Conservation (phyloP, 2,888 invertebrate species). For the Himalopsyche japonica region DNA sequence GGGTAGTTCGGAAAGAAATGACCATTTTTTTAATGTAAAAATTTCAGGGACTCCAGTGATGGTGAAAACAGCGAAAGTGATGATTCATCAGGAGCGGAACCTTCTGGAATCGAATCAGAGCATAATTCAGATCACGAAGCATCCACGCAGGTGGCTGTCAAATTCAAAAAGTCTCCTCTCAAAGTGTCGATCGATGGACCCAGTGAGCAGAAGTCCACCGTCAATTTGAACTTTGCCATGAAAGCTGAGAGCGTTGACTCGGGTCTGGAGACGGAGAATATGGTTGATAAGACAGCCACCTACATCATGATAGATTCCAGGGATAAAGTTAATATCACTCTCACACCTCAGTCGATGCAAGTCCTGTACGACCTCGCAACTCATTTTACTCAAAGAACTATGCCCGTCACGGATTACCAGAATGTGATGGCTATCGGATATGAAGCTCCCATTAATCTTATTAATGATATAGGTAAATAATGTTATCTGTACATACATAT, state of each 20-base stretch:
- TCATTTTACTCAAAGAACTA: conserved; percentile 52
- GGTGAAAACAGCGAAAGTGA: conserved; percentile 56
- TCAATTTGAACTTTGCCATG: conserved; percentile 49
- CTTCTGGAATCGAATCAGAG: conserved; percentile 43
- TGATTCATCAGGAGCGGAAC: conserved; percentile 44
- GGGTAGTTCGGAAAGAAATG: no score
- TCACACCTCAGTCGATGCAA: conserved; percentile 68
- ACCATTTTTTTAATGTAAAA: no score
- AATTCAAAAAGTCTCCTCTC: conserved; percentile 43
- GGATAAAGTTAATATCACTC: conserved; percentile 67
- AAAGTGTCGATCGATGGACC: conserved; percentile 45
- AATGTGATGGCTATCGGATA: conserved; percentile 48
- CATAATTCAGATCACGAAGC: conserved; percentile 42
- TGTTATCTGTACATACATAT: neutral
- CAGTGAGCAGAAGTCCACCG: conserved; percentile 41
- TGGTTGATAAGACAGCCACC: conserved; percentile 58
- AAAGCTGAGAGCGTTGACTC: conserved; percentile 59
- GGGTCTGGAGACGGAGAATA: conserved; percentile 53
- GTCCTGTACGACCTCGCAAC: conserved; percentile 56
- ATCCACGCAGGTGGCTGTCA: conserved; percentile 43
- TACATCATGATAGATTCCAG: conserved; percentile 71
- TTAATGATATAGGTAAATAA: conserved; percentile 64
- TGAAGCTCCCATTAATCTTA: conserved; percentile 54
- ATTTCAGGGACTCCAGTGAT: conserved; percentile 61
- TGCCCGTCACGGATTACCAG: conserved; percentile 48